Evolutionary conservation across 2,888 invertebrate genomes (phyloP), one percentile per base, ranked within the genome.

Genomic region (Lutraria lutraria): DNA sequence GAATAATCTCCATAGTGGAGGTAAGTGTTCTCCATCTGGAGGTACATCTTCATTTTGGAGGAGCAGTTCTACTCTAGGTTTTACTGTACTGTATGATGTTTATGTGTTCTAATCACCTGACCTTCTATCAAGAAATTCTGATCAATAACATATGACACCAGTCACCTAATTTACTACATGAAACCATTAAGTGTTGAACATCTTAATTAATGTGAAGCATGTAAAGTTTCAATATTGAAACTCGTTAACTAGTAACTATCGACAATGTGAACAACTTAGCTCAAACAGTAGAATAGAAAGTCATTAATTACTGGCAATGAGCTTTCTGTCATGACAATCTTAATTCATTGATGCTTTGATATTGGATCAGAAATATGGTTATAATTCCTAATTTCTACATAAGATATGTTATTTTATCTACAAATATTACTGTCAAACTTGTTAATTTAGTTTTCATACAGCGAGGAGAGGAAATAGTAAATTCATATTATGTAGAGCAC

Each of bases 71-170:
- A 68, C 6, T 0, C 6, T 6, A 25, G 25, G 25, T 68, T 8
- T 25, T 3, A 68, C 63, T 68, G 63, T 68, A 68, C 25, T 3
- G 13, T 25, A 8, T 68, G 25, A 25, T 4, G 63, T 6, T 25
- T n/a, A 25, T n/a, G 25, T 68, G 6, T n/a, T 68, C 13, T 25
- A 68, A 68, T 68, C 25, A 25, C 43, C 43, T 68, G n/a, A 25
- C 15, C 21, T 60, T 60, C 25, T 25, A 68, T 68, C n/a, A n/a
- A 68, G 63, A n/a, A 8, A 68, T 25, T 25, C n/a, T 68, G 63
- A 68, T 68, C 63, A 68, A 68, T 68, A 68, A 68, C 63, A 68
- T 3, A 68, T 68, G 63, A n/a, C 63, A 68, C 63, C 63, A 68
- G 8, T 4, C 43, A 43, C 43, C 43, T 43, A 43, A 4, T 2